phyloP scores from a whole-genome alignment of 2,888 invertebrate species.

The Eremobia ochroleuca region DNA sequence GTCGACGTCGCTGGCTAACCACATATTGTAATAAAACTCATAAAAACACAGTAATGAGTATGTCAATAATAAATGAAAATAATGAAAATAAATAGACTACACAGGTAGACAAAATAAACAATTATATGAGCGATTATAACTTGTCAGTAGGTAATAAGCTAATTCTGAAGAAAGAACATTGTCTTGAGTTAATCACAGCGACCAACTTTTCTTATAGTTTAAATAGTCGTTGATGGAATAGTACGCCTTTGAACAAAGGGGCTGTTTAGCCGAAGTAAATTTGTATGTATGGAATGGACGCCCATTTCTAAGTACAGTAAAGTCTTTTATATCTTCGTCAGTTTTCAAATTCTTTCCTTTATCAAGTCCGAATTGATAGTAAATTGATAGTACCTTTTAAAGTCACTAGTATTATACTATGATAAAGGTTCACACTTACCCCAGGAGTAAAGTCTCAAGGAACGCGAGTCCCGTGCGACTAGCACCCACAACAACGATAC shows the following conservation, averaged over 20 bases:
- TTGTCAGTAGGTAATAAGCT: too few species aligned
- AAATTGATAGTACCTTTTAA: neutral
- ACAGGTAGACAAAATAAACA: neutral
- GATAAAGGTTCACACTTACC: slow-evolving; percentile 74
- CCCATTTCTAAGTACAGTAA: neutral
- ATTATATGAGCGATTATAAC: too few species aligned
- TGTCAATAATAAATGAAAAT: neutral
- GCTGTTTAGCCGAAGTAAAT: neutral
- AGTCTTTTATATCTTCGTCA: neutral
- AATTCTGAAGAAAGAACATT: neutral
- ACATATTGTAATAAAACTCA: too few species aligned
- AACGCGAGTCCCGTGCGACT: slow-evolving; percentile 92
- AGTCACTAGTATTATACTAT: neutral
- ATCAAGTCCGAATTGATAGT: neutral
- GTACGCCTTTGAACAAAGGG: neutral
- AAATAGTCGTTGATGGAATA: neutral
- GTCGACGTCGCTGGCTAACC: too few species aligned
- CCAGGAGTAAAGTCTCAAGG: slow-evolving; percentile 91
- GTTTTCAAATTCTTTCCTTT: neutral
- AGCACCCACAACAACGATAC: slow-evolving; percentile 93
- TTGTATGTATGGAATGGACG: neutral
- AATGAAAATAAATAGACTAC: neutral
- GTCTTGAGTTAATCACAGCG: neutral
- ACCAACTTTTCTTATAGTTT: neutral
- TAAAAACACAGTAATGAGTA: too few species aligned